These are phyloP conservation scores for Anoplius nigerrimus DNA, from an alignment of 2,888 invertebrate species.

Conservation along the genomic window DNA sequence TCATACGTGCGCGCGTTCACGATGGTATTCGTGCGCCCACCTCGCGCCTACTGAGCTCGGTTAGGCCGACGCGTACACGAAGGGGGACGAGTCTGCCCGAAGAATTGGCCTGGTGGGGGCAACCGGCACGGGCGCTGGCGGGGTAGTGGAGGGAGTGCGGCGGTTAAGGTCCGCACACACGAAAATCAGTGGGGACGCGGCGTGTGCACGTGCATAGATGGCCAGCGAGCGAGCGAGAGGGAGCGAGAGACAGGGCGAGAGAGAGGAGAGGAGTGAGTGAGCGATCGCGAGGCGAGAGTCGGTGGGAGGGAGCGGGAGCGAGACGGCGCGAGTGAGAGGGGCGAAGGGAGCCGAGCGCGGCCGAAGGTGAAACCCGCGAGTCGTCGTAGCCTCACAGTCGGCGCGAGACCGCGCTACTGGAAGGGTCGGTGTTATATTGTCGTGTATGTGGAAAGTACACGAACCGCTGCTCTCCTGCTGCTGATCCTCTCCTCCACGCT, in stretches of 20 bases:
- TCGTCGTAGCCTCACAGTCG: constrained; percentile 67
- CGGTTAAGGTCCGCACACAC: constrained; percentile 52
- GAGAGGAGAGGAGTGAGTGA: constrained; percentile 61
- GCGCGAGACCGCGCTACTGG: constrained; percentile 74
- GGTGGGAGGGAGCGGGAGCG: constrained; percentile 27
- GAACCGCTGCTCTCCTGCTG: constrained; percentile 28
- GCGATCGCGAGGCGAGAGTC: too few species aligned
- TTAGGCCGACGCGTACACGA: constrained; percentile 44
- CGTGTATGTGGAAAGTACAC: constrained; percentile 47
- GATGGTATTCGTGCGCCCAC: constrained; percentile 64
- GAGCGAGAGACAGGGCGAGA: constrained; percentile 33
- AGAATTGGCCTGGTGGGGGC: constrained; percentile 42
- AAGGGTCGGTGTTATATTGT: constrained; percentile 55
- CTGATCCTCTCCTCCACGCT: constrained; percentile 11
- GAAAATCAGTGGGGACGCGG: constrained; percentile 49
- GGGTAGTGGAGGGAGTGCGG: constrained; percentile 16
- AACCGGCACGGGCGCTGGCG: constrained; percentile 45
- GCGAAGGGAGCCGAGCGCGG: constrained; percentile 65
- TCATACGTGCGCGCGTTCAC: constrained; percentile 52
- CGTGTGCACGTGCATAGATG: constrained; percentile 48
- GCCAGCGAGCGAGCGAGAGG: constrained; percentile 19
- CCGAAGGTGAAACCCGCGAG: constrained; percentile 61
- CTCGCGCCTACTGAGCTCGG: constrained; percentile 62
- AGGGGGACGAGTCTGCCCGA: constrained; percentile 52
- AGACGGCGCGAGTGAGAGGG: constrained; percentile 41